phyloP scores from a whole-genome alignment of 1,140 invertebrate genomes.

The Amphibalanus amphitrite region DNA sequence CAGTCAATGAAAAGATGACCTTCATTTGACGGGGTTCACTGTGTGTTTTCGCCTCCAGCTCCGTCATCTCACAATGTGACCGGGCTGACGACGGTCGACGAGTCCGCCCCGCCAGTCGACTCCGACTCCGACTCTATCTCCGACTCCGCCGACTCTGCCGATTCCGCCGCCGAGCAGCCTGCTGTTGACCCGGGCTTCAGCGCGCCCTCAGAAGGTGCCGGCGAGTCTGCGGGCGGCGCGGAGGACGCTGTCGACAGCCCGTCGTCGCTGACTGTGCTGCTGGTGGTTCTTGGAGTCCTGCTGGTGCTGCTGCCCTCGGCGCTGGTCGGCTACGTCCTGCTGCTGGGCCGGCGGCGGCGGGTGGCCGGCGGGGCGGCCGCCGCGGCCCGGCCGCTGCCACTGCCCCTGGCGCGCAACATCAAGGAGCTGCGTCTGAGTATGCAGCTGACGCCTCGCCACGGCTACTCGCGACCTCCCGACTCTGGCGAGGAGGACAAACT shows the following conservation, averaged over 20 bases:
- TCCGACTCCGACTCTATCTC: not conserved
- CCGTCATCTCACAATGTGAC: not conserved
- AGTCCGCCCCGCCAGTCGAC: not conserved
- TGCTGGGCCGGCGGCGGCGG: too few species aligned
- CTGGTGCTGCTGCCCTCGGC: not conserved
- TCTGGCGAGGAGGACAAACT: not conserved
- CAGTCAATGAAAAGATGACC: too few species aligned
- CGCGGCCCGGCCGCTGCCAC: not conserved
- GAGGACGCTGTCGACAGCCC: not conserved
- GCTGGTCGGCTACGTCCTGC: not conserved
- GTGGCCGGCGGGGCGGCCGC: not conserved
- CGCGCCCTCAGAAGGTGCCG: not conserved
- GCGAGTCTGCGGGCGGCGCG: not conserved
- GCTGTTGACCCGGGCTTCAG: not conserved
- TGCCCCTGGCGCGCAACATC: not conserved
- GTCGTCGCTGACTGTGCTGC: not conserved
- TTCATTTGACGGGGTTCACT: too few species aligned
- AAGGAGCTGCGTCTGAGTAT: not conserved
- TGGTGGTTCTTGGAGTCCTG: not conserved
- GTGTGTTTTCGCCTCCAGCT: not conserved
- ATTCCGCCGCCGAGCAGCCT: not conserved
- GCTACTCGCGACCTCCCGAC: not conserved
- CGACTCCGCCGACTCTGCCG: not conserved
- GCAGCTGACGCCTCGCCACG: not conserved
- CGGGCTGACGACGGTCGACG: not conserved